phyloP scores from a whole-genome alignment of 1,140 invertebrate species.

The Sweltsa coloradensis region DNA sequence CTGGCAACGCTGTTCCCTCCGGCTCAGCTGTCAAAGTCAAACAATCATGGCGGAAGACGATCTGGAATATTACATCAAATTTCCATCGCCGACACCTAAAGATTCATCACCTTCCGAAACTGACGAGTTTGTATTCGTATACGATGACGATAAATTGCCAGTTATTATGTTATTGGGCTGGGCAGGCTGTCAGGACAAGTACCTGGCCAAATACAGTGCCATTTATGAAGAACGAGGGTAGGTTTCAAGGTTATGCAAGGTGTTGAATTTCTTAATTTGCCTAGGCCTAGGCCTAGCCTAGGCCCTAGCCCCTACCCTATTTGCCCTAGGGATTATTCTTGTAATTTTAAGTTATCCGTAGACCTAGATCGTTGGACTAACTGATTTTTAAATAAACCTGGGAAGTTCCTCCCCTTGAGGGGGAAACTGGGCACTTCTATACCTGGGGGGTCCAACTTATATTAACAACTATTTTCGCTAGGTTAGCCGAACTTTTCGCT shows the following conservation, averaged over 20 bases:
- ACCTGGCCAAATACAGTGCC: constrained; percentile 63
- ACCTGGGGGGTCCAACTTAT: too few relatives aligned
- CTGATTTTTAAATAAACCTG: too few relatives aligned
- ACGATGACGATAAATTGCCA: constrained; percentile 45
- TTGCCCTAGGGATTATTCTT: too few relatives aligned
- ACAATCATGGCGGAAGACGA: constrained; percentile 28
- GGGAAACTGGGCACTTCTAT: too few relatives aligned
- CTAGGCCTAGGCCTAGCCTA: too few relatives aligned
- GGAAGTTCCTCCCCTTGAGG: too few relatives aligned
- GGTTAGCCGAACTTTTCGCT: too few relatives aligned
- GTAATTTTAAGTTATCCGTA: too few relatives aligned
- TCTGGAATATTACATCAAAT: constrained; percentile 49
- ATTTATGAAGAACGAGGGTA: constrained; percentile 65
- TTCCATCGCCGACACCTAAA: constrained; percentile 33
- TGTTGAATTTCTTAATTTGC: too few relatives aligned
- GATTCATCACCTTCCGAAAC: constrained; percentile 24
- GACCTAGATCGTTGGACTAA: too few relatives aligned
- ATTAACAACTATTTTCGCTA: too few relatives aligned
- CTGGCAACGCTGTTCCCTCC: neutral
- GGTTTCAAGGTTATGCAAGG: constrained; percentile 21
- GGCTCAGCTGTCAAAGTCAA: neutral
- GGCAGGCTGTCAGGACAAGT: constrained; percentile 64
- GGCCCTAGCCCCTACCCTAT: too few relatives aligned
- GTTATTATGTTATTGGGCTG: constrained; percentile 65
- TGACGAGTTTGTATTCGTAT: constrained; percentile 40